These are phyloP conservation scores for Cisticola juncidis DNA, from an alignment of 2,113 vertebrate species.

Conservation along the genomic window DNA sequence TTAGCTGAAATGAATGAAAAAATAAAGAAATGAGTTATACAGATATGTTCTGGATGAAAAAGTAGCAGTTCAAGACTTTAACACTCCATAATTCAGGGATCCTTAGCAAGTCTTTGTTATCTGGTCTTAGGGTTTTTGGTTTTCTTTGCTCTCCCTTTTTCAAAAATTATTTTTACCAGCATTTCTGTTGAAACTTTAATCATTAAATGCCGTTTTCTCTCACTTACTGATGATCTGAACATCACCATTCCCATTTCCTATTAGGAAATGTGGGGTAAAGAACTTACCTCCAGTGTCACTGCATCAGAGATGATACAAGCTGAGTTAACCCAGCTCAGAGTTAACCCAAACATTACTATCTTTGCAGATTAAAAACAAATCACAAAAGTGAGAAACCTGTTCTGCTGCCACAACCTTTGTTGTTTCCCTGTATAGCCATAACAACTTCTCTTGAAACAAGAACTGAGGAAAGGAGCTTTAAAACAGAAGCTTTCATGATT, in stretches of 20 bases:
- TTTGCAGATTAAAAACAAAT: not conserved
- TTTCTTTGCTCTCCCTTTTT: not conserved
- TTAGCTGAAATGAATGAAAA: not conserved
- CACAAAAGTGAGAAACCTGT: not conserved
- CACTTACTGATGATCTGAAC: not conserved
- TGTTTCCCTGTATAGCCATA: not conserved
- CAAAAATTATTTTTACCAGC: rapidly evolving
- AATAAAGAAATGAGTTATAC: not conserved
- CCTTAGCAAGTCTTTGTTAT: not conserved
- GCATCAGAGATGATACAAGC: not conserved
- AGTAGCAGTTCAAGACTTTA: not conserved
- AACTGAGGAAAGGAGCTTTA: not conserved
- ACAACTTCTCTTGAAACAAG: not conserved
- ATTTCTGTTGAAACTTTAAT: not conserved
- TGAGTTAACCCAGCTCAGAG: not conserved
- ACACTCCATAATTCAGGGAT: not conserved
- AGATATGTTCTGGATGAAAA: not conserved
- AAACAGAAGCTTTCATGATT: not conserved
- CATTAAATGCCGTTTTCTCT: not conserved
- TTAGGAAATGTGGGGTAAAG: not conserved
- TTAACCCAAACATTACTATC: not conserved
- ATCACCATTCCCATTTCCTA: not conserved
- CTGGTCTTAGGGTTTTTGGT: rapidly evolving
- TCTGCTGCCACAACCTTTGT: not conserved
- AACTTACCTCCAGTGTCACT: not conserved